Evolutionary conservation across 1,140 invertebrate species (phyloP), one percentile per base, ranked within the genome.

Genomic region (Leptopilina clavipes): DNA sequence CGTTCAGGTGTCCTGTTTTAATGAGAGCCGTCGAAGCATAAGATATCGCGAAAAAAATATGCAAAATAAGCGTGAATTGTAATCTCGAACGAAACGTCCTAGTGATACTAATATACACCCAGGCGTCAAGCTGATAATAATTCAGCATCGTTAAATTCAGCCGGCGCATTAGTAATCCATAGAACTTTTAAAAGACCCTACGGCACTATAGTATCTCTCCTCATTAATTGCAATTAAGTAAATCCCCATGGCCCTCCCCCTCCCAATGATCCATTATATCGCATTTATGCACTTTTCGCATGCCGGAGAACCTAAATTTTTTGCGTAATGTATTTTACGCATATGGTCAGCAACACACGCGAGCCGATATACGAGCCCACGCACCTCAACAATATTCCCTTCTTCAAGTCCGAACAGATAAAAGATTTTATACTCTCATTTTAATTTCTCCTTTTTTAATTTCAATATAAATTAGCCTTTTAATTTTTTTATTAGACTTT

Each of bases 191-290:
- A 31, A 82, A 85, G 82, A 88, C 82, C 85, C 81, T 80, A 77
- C 82, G 81, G 80, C 81, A 79, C 80, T 72, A 84, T 85, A 86
- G 86, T 89, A 89, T 88, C 86, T 89, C 82, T 83, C 78, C 87
- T 89, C 89, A 89, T 90, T 90, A 90, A 90, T 90, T 90, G 87
- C 87, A 90, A 90, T 90, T 89, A 90, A 88, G 86, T 87, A 87
- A 89, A 89, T 88, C 83, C 84, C 82, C 76, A 72, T 82, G 79
- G 79, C 70, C 78, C 79, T 76, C 59, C 76, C 71, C 37, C 78
- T 79, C 81, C 77, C 75, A 77, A 79, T 83, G 84, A 87, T 86
- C 78, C 83, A 83, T 87, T 86, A 85, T 84, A 87, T 83, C 84
- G 77, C 37, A 70, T 79, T 79, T 73, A 76, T 76, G 56, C 73